Evolutionary conservation across 2,888 invertebrate genomes (phyloP), one percentile per base, ranked within the genome.

Genomic region (Rhingia campestris): DNA sequence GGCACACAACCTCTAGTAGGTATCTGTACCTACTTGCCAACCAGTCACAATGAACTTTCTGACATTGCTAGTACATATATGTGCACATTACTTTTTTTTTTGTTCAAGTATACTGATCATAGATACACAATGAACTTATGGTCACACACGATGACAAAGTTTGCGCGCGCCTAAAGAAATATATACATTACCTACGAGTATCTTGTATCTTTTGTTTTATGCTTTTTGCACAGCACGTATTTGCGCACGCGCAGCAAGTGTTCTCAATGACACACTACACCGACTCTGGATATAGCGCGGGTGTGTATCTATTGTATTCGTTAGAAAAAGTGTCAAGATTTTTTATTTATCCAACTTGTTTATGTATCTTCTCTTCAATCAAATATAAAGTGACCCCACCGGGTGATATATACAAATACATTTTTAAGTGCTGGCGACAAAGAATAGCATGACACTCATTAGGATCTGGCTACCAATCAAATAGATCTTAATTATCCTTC

Each of bases 171-270:
- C 37, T 72, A 54, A 35, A 53, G 61, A 75, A 56, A 75, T 69
- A 75, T 69, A 72, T 72, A 22, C 70, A 72, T 64, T 32, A n/a
- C n/a, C n/a, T n/a, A 43, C 72, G 67, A 35, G 33, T 64, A 37
- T 53, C 54, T 53, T 56, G 49, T 72, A 30, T 64, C 59, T 47
- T 76, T 66, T 76, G 59, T 72, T 45, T 41, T 72, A 51, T 63
- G 12, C 7, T 59, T 75, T 73, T 59, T 76, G 53, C 72, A 76
- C 76, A 51, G 64, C 43, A 72, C 66, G 64, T 81, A 45, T 51
- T 32, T 56, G 81, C 56, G 67, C 81, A 77, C 77, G 81, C 72
- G 77, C 77, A 77, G 73, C 77, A 77, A 82, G 81, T 77, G 73
- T 82, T 73, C 73, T 77, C 82, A 73, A 69, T 79, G 82, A 73